Conservation (phyloP, 1,140 invertebrate genomes). For the Glossosoma conforme region DNA sequence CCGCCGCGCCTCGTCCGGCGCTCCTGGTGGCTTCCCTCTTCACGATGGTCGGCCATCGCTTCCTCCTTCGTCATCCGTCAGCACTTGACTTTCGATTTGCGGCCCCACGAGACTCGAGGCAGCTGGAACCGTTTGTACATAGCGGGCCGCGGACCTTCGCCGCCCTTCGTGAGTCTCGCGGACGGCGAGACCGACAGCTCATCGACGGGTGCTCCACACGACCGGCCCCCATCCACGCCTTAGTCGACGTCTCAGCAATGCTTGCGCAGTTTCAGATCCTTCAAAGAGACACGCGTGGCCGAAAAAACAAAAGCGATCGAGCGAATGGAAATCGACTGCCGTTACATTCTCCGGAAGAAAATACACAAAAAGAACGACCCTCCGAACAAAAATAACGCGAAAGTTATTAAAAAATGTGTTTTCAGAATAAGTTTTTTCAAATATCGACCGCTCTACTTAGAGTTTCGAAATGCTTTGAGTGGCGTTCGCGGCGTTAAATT, state of each 20-base stretch:
- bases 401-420: too few relatives aligned
- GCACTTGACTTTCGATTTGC: slow-evolving; percentile 30
- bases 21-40: slow-evolving; percentile 5
- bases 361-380: too few relatives aligned
- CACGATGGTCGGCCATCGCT: slow-evolving; percentile 18
- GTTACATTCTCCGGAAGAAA: not conserved
- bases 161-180: not conserved
- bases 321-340: not conserved
- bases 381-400: too few relatives aligned
- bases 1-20: slow-evolving; percentile 1
- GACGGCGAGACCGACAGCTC: slow-evolving; percentile 10
- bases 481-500: not conserved
- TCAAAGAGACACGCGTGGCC: not conserved
- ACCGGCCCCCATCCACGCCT: not conserved
- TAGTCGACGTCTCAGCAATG: slow-evolving; percentile 5
- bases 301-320: not conserved
- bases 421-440: too few relatives aligned
- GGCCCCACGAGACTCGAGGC: slow-evolving; percentile 27
- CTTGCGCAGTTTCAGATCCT: too few relatives aligned
- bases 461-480: too few relatives aligned
- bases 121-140: slow-evolving; percentile 23
- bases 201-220: slow-evolving; percentile 16
- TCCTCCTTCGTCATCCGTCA: slow-evolving; percentile 23
- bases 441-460: too few relatives aligned
- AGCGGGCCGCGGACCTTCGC: not conserved